Evolutionary conservation across 2,888 invertebrate species (phyloP).

Genomic region (Eustalomyia histrio): DNA sequence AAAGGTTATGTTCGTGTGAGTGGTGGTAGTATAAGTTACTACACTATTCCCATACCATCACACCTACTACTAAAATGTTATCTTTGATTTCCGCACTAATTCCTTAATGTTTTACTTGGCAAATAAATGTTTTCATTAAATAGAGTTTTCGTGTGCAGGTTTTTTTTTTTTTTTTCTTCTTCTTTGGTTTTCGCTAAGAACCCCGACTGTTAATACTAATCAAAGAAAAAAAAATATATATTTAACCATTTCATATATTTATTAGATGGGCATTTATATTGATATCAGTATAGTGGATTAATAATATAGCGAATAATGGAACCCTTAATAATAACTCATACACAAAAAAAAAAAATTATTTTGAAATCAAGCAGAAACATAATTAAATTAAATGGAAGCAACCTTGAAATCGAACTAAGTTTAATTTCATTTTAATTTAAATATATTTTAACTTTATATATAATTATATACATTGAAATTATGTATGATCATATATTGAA

Average conservation of each 20-base stretch:
- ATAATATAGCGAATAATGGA: neutral
- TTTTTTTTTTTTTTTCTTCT: no score
- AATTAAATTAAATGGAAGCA: no score
- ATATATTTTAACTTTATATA: no score
- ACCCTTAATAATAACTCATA: no score
- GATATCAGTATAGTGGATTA: neutral
- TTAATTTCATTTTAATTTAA: no score
- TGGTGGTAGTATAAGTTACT: constrained; percentile 5
- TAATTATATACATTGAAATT: no score
- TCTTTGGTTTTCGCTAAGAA: constrained; percentile 9
- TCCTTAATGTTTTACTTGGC: constrained; percentile 66
- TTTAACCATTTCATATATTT: constrained; percentile 11
- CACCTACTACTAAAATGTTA: constrained; percentile 60
- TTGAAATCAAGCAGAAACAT: no score
- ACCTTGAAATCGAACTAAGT: no score
- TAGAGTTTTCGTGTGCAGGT: constrained; percentile 49
- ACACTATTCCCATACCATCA: constrained; percentile 33
- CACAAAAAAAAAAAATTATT: no score
- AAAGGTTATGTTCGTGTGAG: neutral
- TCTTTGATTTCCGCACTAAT: constrained; percentile 68
- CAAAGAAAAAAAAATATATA: constrained; percentile 31
- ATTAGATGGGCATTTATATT: neutral
- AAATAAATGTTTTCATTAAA: constrained; percentile 66
- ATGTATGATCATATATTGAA: no score
- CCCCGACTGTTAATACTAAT: constrained; percentile 32